These are phyloP conservation scores for Sphaerophoria rueppellii DNA, from an alignment of 2,888 invertebrate genomes.

Conservation along the genomic window DNA sequence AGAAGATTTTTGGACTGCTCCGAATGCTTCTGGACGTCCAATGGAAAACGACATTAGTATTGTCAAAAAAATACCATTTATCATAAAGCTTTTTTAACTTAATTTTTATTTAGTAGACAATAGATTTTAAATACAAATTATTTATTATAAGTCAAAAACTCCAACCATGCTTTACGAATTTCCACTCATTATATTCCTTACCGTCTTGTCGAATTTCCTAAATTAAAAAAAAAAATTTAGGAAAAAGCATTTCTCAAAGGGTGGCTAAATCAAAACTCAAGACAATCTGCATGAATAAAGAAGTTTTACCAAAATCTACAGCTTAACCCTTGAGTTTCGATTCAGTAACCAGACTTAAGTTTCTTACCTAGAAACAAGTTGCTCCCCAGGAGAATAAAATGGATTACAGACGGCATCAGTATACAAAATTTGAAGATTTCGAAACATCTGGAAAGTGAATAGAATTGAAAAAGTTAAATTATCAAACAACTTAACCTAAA, in stretches of 20 bases:
- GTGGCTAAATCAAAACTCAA: too few relatives aligned
- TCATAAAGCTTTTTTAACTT: too few relatives aligned
- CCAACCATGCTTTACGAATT: conserved; percentile 75
- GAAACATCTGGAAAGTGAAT: conserved; percentile 86
- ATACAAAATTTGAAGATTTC: conserved; percentile 95
- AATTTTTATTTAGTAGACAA: too few relatives aligned
- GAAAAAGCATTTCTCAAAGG: not conserved
- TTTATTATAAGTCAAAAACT: not conserved
- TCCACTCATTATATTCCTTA: conserved; percentile 84
- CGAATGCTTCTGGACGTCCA: too few relatives aligned
- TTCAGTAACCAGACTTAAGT: not conserved
- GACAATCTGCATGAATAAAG: too few relatives aligned
- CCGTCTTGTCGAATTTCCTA: conserved; percentile 87
- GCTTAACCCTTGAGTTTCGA: too few relatives aligned
- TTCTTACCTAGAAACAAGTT: conserved; percentile 91
- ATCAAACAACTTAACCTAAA: not conserved
- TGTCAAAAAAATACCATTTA: too few relatives aligned
- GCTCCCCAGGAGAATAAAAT: conserved; percentile 96
- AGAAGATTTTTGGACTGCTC: too few relatives aligned
- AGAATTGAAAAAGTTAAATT: not conserved
- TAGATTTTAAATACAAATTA: too few relatives aligned
- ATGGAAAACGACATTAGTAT: too few relatives aligned
- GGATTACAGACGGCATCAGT: conserved; percentile 98
- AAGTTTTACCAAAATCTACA: too few relatives aligned
- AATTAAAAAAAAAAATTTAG: conserved; percentile 76